phyloP scores from a whole-genome alignment of 92 coral and sea anemone species.

The Paramuricea clavata region DNA sequence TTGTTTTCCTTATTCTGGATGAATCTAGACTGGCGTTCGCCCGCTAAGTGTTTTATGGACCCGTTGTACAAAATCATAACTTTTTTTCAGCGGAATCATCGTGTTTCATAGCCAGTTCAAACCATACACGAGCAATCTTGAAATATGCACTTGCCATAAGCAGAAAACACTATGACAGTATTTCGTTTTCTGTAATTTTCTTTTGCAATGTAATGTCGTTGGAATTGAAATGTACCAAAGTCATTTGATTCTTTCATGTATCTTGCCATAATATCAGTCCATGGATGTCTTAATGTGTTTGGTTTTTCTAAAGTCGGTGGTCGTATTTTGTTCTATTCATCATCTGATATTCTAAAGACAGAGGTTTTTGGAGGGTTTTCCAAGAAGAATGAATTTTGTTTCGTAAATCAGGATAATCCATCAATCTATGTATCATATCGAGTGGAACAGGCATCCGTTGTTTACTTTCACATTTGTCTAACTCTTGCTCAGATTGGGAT shows the following conservation, averaged over 20 bases:
- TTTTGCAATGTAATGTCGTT: background rate
- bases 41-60: background rate
- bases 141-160: background rate
- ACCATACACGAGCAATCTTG: background rate
- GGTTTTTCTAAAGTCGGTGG: background rate
- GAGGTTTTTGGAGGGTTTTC: background rate
- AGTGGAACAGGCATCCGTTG: background rate
- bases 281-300: background rate
- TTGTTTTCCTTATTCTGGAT: background rate
- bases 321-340: background rate
- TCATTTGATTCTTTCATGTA: background rate
- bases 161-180: background rate
- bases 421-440: background rate
- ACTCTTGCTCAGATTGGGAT: too few species aligned
- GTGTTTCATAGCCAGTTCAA: background rate
- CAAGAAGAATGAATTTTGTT: background rate
- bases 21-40: background rate
- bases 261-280: background rate
- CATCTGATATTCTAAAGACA: background rate
- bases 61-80: background rate
- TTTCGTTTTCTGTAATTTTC: background rate
- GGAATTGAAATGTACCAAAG: background rate
- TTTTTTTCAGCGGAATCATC: background rate
- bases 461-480: background rate
- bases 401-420: background rate